Conservation (phyloP, 1,140 invertebrate genomes). For the Philopotamus ludificatus region DNA sequence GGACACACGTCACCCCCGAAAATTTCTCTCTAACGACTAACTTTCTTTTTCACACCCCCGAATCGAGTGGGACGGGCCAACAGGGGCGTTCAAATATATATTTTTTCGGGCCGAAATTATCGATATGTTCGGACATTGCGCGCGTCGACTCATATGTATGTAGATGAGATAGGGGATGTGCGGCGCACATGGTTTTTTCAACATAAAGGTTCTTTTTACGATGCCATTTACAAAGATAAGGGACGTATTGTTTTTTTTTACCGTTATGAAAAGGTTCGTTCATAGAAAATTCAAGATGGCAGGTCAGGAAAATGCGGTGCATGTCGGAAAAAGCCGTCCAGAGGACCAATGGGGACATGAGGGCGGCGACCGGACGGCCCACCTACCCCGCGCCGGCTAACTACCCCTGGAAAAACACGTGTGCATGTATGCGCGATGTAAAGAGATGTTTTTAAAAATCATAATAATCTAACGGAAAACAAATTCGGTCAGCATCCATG, state of each 20-base stretch:
- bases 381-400: too few relatives aligned
- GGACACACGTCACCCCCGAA: too few relatives aligned
- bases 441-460: too few relatives aligned
- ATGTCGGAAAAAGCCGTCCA: slow-evolving; percentile 7
- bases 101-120: neutral
- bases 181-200: slow-evolving; percentile 16
- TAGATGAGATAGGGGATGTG: neutral
- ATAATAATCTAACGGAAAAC: too few relatives aligned
- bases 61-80: too few relatives aligned
- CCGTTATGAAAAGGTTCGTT: slow-evolving; percentile 34
- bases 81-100: too few relatives aligned
- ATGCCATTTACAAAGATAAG: slow-evolving; percentile 30
- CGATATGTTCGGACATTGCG: neutral
- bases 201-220: slow-evolving; percentile 24
- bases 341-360: slow-evolving; percentile 19
- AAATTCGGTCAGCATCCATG: too few relatives aligned
- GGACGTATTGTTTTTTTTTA: slow-evolving; percentile 34
- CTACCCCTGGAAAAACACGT: too few relatives aligned
- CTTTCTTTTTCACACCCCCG: too few relatives aligned
- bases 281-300: slow-evolving; percentile 42
- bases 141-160: slow-evolving; percentile 3
- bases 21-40: too few relatives aligned
- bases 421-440: too few relatives aligned
- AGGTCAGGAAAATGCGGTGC: slow-evolving; percentile 25
- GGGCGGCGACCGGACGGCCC: slow-evolving; percentile 19